A percentile compares a stretch with the other conserved stretches of the same genome.
These are phyloP conservation scores for Herpailurus yagouaroundi DNA, from an alignment of 2,113 vertebrate genomes.

Conservation along the genomic window DNA sequence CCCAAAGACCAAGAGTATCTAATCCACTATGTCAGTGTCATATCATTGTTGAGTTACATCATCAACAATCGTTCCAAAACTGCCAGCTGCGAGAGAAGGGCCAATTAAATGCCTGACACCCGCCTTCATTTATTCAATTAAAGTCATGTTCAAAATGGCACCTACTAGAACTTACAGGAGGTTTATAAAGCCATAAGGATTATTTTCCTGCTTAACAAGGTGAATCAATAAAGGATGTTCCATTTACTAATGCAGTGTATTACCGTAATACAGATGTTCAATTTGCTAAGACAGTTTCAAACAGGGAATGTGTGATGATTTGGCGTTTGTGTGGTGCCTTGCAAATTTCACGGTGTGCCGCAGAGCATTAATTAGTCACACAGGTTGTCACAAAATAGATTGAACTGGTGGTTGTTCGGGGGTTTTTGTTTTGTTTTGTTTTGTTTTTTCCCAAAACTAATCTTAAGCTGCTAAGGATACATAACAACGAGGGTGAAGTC, in stretches of 20 bases:
- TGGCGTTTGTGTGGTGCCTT: neutral
- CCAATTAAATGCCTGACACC: conserved; percentile 55
- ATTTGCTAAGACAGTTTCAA: neutral
- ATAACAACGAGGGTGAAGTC: neutral
- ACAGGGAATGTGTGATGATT: neutral
- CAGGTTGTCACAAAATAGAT: neutral
- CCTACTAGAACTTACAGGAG: neutral
- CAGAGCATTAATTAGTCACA: conserved; percentile 18
- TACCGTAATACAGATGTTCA: neutral
- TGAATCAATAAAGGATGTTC: conserved; percentile 10
- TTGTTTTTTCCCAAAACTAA: neutral
- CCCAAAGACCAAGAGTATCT: neutral
- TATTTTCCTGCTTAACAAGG: conserved; percentile 48
- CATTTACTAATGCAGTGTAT: neutral
- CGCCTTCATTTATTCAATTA: conserved; percentile 27
- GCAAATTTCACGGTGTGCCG: neutral
- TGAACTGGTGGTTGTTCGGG: neutral
- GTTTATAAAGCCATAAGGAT: neutral
- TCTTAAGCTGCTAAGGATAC: neutral
- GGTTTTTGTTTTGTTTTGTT: too few species aligned
- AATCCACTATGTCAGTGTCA: neutral
- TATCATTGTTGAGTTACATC: neutral
- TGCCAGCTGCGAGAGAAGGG: neutral
- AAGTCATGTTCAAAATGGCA: conserved; percentile 36
- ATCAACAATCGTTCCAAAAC: neutral